phyloP scores from a whole-genome alignment of 1,140 invertebrate genomes.

The Dreissena rostriformis region DNA sequence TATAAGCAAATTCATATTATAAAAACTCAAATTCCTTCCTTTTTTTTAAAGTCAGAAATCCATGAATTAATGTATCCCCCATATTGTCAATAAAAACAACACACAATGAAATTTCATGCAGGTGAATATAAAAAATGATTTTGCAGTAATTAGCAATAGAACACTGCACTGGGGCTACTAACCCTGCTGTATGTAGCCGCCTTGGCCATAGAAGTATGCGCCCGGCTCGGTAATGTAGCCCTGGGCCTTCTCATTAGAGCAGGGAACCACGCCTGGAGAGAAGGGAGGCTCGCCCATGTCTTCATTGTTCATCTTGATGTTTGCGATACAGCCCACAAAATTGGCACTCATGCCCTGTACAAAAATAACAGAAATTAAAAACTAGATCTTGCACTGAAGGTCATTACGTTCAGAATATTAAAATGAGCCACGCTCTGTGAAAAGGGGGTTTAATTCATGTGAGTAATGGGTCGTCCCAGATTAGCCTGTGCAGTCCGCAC shows the following conservation, averaged over 20 bases:
- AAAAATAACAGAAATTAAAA: slow-evolving; percentile 5
- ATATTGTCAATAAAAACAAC: no score
- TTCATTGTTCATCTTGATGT: slow-evolving; percentile 88
- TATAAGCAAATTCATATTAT: no score
- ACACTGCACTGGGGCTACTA: slow-evolving; percentile 70
- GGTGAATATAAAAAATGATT: no score
- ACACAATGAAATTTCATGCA: no score
- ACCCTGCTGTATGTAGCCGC: slow-evolving; percentile 87
- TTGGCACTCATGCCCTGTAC: slow-evolving; percentile 84
- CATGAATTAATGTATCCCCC: no score
- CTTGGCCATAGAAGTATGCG: slow-evolving; percentile 91
- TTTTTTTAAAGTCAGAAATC: not conserved
- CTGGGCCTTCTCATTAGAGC: slow-evolving; percentile 86
- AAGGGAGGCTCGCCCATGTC: slow-evolving; percentile 84
- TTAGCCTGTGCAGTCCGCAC: no score
- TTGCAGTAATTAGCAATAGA: not conserved
- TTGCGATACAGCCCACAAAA: slow-evolving; percentile 94
- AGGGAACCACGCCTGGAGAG: slow-evolving; percentile 82
- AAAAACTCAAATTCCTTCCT: no score
- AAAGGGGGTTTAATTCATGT: no score
- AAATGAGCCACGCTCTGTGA: no score
- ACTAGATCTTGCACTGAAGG: not conserved
- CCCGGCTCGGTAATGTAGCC: slow-evolving; percentile 86
- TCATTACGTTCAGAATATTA: no score
- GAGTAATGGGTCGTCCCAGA: no score